Base-by-base conservation (phyloP, 2,113 vertebrate species). In the Myrmophylax atrothorax region DNA sequence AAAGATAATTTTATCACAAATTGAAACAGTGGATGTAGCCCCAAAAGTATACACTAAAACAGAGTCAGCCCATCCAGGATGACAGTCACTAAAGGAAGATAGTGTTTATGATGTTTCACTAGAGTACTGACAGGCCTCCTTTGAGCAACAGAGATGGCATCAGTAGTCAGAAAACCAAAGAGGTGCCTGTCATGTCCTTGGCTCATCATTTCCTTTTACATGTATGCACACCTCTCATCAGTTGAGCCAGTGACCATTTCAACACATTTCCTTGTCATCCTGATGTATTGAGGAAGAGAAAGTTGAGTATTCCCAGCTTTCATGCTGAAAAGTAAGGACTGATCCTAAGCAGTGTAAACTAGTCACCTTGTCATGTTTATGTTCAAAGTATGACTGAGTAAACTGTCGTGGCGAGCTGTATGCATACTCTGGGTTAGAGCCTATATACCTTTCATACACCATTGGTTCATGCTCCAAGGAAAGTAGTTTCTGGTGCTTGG, bases 401-500 rank as follows among this genome's bases (percentile, higher is more conserved):
- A 63, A 55, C 29, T 55, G 16, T 62, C 10, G 1, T 20, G 17
- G 19, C 50, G 29, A 68, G 14, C 15, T 63, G 19, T 58, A 75
- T 6, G 12, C 14, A 12, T 16, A 28, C 17, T 18, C 12, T 6
- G 4, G 8, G 23, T 72, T 59, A 83, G 1, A 79, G 8, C 9
- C 15, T 60, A 23, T 11, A 53, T 63, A 25, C 13, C 3, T 38
- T 59, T 82, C 28, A 23, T 18, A 38, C 10, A 82, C 2, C 10
- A 55, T 23, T 33, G 37, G 6, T 40, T 12, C 15, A 25, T 1
- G 25, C 3, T 74, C 14, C 35, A 75, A 78, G 58, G 29, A 85
- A 53, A 70, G 26, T 9, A 50, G 16, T 44, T 0, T 0, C 2
- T 40, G 7, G 7, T 63, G 14, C 8, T 59, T 78, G 28, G 37